Evolutionary conservation across 53 echinoderm and acorn worm genomes (phyloP).

Genomic region (Crossaster papposus): DNA sequence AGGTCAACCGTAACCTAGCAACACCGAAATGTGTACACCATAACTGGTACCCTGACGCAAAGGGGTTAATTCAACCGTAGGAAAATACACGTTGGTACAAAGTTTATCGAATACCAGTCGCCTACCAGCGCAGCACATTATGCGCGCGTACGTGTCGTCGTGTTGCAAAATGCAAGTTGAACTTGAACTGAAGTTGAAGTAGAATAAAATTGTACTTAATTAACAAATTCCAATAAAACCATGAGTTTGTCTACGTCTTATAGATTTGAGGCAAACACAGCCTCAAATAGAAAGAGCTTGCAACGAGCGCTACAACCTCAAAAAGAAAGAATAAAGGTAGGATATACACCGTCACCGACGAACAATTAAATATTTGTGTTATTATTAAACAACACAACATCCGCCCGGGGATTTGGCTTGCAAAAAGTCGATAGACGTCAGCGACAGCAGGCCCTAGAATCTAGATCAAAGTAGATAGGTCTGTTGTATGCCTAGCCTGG

Average conservation of each 20-base stretch:
- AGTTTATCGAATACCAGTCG: background rate
- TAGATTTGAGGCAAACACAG: conserved; percentile 77
- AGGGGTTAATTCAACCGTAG: background rate
- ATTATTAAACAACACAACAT: too few relatives aligned
- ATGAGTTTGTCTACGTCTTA: conserved; percentile 73
- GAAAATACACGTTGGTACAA: background rate
- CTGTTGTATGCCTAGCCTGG: too few relatives aligned
- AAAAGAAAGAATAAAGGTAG: conserved; percentile 92
- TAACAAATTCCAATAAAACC: background rate
- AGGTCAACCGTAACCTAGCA: conserved; percentile 14
- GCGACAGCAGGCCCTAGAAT: too few relatives aligned
- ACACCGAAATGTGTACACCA: background rate
- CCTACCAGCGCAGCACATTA: background rate
- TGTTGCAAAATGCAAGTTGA: background rate
- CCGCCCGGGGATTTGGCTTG: too few relatives aligned
- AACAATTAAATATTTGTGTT: too few relatives aligned
- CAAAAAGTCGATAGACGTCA: too few relatives aligned
- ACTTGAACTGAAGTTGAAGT: background rate
- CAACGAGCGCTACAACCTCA: conserved; percentile 81
- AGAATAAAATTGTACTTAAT: background rate
- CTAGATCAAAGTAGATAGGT: too few relatives aligned
- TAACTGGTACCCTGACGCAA: background rate
- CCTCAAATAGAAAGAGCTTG: conserved; percentile 72
- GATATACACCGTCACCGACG: too few relatives aligned
- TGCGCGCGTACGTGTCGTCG: background rate